Evolutionary conservation across 2,888 invertebrate genomes (phyloP).

Genomic region (Mesorhabditis belari): DNA sequence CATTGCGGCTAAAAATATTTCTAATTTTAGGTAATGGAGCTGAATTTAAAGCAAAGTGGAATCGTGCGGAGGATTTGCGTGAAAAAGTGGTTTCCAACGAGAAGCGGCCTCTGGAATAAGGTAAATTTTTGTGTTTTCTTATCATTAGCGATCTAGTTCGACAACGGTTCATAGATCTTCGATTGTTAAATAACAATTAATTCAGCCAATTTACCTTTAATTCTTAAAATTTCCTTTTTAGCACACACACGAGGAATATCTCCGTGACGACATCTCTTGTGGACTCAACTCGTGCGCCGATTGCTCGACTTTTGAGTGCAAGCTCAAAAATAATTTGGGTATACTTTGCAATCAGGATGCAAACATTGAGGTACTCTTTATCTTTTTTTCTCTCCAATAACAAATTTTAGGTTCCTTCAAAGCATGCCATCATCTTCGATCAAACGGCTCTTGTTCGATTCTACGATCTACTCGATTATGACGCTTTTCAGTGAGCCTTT

Average conservation of each 20-base stretch:
- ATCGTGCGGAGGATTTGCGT: constrained; percentile 23
- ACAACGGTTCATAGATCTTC: not conserved
- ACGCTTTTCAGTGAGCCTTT: constrained; percentile 25
- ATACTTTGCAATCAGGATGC: too few species aligned
- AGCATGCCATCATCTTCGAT: constrained; percentile 38
- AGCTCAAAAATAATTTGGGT: not conserved
- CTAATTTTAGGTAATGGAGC: too few species aligned
- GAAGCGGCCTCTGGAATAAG: constrained; percentile 25
- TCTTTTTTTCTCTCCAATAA: too few species aligned
- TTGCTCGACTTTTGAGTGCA: constrained; percentile 6
- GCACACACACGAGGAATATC: constrained; percentile 43
- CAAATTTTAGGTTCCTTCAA: constrained; percentile 8
- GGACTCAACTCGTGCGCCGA: constrained; percentile 21
- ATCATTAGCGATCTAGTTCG: not conserved
- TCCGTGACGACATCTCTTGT: constrained; percentile 44
- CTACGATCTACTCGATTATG: constrained; percentile 44
- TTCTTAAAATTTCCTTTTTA: constrained; percentile 14
- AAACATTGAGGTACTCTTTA: too few species aligned
- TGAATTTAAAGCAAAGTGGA: constrained; percentile 40
- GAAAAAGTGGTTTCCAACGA: constrained; percentile 27
- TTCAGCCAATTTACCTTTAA: not conserved
- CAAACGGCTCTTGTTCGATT: constrained; percentile 30
- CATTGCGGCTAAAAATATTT: too few species aligned
- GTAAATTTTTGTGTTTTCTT: constrained; percentile 6
- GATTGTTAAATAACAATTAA: not conserved